These are phyloP conservation scores for Lates calcarifer DNA, from an alignment of 2,113 vertebrate species.

Conservation along the genomic window DNA sequence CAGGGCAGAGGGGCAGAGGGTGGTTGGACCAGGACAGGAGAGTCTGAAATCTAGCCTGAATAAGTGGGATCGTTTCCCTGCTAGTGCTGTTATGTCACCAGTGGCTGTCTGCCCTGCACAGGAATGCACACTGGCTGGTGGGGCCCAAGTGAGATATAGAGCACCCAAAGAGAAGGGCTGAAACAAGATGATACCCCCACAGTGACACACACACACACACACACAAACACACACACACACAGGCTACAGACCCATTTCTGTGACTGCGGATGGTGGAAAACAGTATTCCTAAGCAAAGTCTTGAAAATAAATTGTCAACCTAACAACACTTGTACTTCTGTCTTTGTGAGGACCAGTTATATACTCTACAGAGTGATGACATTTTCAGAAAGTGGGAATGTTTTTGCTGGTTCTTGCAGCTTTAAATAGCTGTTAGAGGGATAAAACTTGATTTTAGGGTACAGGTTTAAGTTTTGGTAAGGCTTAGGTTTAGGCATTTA, in stretches of 20 bases:
- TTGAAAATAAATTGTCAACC: neutral
- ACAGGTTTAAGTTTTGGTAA: no score
- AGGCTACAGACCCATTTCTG: neutral
- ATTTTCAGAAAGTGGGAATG: no score
- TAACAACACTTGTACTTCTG: no score
- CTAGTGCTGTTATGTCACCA: slow-evolving; percentile 70
- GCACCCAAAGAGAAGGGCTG: slow-evolving; percentile 29
- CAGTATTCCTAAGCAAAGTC: neutral
- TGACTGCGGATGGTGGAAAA: neutral
- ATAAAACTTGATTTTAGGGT: no score
- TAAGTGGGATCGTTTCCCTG: slow-evolving; percentile 52
- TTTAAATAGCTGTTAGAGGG: no score
- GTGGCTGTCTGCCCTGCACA: slow-evolving; percentile 63
- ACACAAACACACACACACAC: neutral
- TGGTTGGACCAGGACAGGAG: neutral
- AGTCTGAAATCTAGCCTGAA: slow-evolving; percentile 46
- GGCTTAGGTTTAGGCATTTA: no score
- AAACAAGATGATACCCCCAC: slow-evolving; percentile 42
- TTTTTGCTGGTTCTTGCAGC: no score
- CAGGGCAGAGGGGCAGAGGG: neutral
- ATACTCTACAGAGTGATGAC: no score
- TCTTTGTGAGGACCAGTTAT: no score
- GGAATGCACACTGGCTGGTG: slow-evolving; percentile 59
- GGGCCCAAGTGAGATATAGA: slow-evolving; percentile 40
- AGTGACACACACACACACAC: neutral